Evolutionary conservation across 1,140 invertebrate genomes (phyloP).

Genomic region (Cepaea nemoralis): DNA sequence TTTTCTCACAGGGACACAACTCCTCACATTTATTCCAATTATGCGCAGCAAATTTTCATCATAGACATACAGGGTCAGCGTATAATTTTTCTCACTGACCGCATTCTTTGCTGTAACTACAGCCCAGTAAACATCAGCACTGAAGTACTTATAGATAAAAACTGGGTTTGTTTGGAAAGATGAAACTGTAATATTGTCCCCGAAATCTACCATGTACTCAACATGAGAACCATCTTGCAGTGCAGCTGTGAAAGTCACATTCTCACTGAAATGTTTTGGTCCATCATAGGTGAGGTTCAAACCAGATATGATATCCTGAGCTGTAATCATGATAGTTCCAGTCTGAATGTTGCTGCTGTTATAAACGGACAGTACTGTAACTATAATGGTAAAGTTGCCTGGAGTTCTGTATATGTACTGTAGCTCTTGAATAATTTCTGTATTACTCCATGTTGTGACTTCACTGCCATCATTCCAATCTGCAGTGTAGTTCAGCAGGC

Average conservation of each 20-base stretch:
- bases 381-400: slow-evolving; percentile 21
- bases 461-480: slow-evolving; percentile 13
- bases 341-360: slow-evolving; percentile 40
- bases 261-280: slow-evolving; percentile 43
- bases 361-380: slow-evolving; percentile 29
- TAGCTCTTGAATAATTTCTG: neutral
- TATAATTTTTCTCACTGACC: slow-evolving; percentile 22
- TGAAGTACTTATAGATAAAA: slow-evolving; percentile 40
- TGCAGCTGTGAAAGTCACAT: slow-evolving; percentile 42
- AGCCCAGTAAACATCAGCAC: slow-evolving; percentile 41
- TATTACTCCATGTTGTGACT: neutral
- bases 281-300: slow-evolving; percentile 47
- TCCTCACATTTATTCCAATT: neutral
- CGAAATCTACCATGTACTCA: slow-evolving; percentile 43
- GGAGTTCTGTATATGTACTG: neutral
- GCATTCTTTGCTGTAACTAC: slow-evolving; percentile 42
- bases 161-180: neutral
- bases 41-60: slow-evolving; percentile 39
- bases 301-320: slow-evolving; percentile 40
- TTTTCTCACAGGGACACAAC: slow-evolving; percentile 28
- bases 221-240: slow-evolving; percentile 42
- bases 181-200: slow-evolving; percentile 35
- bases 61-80: slow-evolving; percentile 42
- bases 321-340: slow-evolving; percentile 7
- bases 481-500: slow-evolving; percentile 30